Conservation (phyloP, 2,113 vertebrate genomes). For the Synchiropus splendidus region DNA sequence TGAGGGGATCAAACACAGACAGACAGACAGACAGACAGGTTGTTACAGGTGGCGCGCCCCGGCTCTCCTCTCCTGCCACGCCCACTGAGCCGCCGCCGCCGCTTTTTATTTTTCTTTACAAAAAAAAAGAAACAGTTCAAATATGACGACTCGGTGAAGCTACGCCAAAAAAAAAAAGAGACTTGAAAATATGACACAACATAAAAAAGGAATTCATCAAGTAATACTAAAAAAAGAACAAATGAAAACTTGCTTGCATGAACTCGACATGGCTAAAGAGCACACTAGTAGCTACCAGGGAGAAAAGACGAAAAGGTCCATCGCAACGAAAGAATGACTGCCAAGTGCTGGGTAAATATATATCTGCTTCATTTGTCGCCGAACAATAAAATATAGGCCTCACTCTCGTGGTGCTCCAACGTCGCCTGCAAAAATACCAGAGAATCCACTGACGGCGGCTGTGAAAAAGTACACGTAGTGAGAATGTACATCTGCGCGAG, state of each 20-base stretch:
- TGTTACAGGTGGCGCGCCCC: slow-evolving; percentile 9
- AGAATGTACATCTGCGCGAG: slow-evolving; percentile 63
- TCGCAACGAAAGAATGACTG: slow-evolving; percentile 72
- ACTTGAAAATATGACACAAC: slow-evolving; percentile 57
- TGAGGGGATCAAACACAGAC: too few relatives aligned
- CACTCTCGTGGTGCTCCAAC: slow-evolving; percentile 66
- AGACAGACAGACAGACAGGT: slow-evolving; percentile 6
- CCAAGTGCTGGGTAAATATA: slow-evolving; percentile 79
- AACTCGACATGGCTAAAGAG: slow-evolving; percentile 71
- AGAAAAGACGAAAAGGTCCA: slow-evolving; percentile 70
- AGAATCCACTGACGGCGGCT: too few relatives aligned
- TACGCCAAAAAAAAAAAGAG: slow-evolving; percentile 66
- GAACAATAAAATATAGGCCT: slow-evolving; percentile 77
- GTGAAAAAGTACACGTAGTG: slow-evolving; percentile 69
- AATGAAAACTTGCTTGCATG: slow-evolving; percentile 69
- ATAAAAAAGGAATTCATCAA: slow-evolving; percentile 55
- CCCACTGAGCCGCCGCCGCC: too few relatives aligned
- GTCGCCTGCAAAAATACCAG: slow-evolving; percentile 71
- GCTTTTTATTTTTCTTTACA: slow-evolving; percentile 60
- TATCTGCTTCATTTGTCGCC: slow-evolving; percentile 74
- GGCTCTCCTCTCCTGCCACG: too few relatives aligned
- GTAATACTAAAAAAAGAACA: slow-evolving; percentile 74
- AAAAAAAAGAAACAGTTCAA: slow-evolving; percentile 69
- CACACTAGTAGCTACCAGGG: slow-evolving; percentile 74
- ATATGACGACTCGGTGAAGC: slow-evolving; percentile 69